Evolutionary conservation across 2,797 vertebrate genomes (phyloP), one percentile per base, ranked within the genome.

Genomic region (Anomalospiza imberbis): DNA sequence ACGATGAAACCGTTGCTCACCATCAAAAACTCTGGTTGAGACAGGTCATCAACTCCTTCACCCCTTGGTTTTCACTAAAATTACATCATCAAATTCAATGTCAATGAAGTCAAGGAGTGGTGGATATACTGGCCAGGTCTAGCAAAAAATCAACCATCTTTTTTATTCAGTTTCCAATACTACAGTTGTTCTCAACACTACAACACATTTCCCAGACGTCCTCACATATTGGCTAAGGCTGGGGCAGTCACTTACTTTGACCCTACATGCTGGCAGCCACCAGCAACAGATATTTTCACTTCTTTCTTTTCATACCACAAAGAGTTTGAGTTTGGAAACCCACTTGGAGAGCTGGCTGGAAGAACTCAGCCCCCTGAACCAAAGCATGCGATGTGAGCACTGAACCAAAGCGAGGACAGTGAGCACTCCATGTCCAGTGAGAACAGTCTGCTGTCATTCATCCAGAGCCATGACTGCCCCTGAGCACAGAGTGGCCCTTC

Each of bases 1-100:
- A 61, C 0, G 0, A 58, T 2, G 1, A 76, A 63, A 73, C 34
- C 47, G 16, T 0, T 12, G 60, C 66, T 72, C 65, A 48, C 45
- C 34, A 13, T 32, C 91, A 50, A 5, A 24, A 58, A 60, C 34
- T 25, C 36, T 17, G 40, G 9, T 17, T 67, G 32, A 82, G 29
- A 92, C 32, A 31, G 22, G 28, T 34, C 67, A 65, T 5, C 63
- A 32, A 31, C 28, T 61, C 55, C 78, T 65, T 75, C 17, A 10
- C 25, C 34, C 42, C 13, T 44, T 21, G 8, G 32, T 78, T 60
- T 86, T 78, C 70, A 61, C 45, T 78, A 40, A 29, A 84, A 71
- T 53, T 68, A 32, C 32, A 61, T 34, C 32, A 70, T 31, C 42
- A 81, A 84, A 57, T 38, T 61, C 58, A 65, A 57, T 6, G 13